These are phyloP conservation scores for Cichladusa arquata DNA, from an alignment of 2,113 vertebrate genomes.

Conservation along the genomic window DNA sequence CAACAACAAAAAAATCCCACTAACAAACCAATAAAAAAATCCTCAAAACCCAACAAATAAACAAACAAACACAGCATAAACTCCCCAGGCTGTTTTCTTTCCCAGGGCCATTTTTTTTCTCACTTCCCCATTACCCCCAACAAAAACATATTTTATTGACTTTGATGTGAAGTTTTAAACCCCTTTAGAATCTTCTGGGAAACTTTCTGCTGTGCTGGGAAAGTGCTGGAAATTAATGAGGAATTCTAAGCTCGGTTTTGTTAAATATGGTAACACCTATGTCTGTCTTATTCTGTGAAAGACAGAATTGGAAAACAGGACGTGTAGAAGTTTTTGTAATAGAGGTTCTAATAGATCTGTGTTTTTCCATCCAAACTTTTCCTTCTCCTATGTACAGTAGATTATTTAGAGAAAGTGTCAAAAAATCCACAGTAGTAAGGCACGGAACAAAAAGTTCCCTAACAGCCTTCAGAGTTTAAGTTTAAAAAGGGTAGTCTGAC, in stretches of 20 bases:
- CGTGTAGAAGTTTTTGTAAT: neutral
- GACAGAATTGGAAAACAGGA: neutral
- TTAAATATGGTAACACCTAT: neutral
- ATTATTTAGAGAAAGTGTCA: neutral
- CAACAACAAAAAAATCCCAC: neutral
- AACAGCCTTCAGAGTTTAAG: neutral
- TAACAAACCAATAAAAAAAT: neutral
- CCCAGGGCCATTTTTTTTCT: fast-evolving
- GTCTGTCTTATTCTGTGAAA: neutral
- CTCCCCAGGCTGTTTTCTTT: neutral
- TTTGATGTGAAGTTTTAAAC: neutral
- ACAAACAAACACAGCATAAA: neutral
- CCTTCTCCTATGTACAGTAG: neutral
- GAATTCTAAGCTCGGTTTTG: neutral
- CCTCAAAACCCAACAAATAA: neutral
- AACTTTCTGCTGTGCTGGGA: neutral
- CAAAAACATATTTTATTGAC: neutral
- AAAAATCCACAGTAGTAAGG: neutral
- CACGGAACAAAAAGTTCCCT: neutral
- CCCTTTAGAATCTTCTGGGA: neutral
- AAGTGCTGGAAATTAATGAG: neutral
- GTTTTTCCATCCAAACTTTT: neutral
- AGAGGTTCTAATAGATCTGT: neutral
- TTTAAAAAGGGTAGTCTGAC: constrained; percentile 1
- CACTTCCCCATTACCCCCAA: neutral